Evolutionary conservation across 2,113 vertebrate species (phyloP), one percentile per base, ranked within the genome.

Genomic region (Halcyon senegalensis): DNA sequence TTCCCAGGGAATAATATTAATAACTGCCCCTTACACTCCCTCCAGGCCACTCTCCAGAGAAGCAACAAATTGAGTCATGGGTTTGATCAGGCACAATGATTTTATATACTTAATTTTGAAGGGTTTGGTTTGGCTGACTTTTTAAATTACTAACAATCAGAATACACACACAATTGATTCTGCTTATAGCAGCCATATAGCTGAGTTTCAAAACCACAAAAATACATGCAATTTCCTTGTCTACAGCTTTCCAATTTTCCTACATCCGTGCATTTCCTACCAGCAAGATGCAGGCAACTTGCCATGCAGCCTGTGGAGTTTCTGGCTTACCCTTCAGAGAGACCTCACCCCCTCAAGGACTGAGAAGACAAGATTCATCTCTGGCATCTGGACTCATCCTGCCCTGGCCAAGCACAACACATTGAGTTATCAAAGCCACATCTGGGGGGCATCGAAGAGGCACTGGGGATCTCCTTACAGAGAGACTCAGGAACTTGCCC

Each of bases 121-220:
- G 21, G 46, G 39, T 74, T 87, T 70, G n/a, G 50, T 86, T 95
- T 95, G 66, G 90, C 69, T 92, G 68, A 30, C 46, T 86, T 86
- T 93, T 90, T 81, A 20, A 74, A 87, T 96, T 75, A 68, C 74
- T 89, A 62, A 72, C 73, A 89, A 84, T 64, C 43, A 94, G 79
- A 91, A 80, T 14, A 51, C 4, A 37, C 30, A 74, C n/a, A 75
- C 43, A 89, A 87, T 63, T 48, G 30, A 39, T 95, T 16, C 69
- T 51, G 80, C 41, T 56, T 90, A 20, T 60, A 92, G 60, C 68
- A 92, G 55, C 30, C 73, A 39, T 58, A 68, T 19, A 90, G 83
- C 43, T 84, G 85, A 88, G 64, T 43, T 94, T 93, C 60, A 96
- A 96, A 95, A 74, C 85, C 90, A 95, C 91, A 96, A 75, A 91